A percentile compares a stretch with the other conserved stretches of the same genome.
These are phyloP conservation scores for Whitmania pigra DNA, from an alignment of 1,140 invertebrate genomes.

Conservation along the genomic window DNA sequence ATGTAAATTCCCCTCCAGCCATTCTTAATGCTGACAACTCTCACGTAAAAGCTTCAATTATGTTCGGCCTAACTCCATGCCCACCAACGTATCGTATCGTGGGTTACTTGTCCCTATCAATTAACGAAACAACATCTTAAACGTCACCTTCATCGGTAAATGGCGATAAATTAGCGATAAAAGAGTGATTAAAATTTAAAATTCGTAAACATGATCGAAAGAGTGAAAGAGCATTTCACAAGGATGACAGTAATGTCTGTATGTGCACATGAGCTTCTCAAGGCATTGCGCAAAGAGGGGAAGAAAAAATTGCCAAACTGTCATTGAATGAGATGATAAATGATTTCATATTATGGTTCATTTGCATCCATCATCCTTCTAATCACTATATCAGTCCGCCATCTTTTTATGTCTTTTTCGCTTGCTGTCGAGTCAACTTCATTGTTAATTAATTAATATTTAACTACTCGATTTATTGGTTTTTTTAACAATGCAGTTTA, in stretches of 20 bases:
- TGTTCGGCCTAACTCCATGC: too few species aligned
- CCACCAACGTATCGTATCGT: too few species aligned
- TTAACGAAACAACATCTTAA: too few species aligned
- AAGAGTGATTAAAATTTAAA: too few species aligned
- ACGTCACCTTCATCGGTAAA: too few species aligned
- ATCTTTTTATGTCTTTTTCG: background rate
- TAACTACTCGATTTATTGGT: background rate
- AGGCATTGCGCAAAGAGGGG: background rate
- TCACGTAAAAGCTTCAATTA: too few species aligned
- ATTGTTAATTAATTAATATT: background rate
- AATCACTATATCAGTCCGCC: constrained; percentile 9
- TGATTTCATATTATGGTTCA: constrained; percentile 12
- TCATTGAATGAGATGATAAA: constrained; percentile 9
- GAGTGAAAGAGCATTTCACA: too few species aligned
- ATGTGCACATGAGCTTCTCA: background rate
- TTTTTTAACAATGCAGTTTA: background rate
- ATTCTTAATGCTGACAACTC: too few species aligned
- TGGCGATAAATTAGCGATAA: too few species aligned
- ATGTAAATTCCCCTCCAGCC: too few species aligned
- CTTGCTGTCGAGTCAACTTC: background rate
- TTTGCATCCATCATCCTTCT: constrained; percentile 5
- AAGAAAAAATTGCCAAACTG: constrained; percentile 11
- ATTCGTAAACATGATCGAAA: too few species aligned
- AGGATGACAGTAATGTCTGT: background rate
- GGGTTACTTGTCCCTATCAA: too few species aligned